Evolutionary conservation across 2,797 vertebrate genomes (phyloP).

Genomic region (Sphenopsis melanotis): DNA sequence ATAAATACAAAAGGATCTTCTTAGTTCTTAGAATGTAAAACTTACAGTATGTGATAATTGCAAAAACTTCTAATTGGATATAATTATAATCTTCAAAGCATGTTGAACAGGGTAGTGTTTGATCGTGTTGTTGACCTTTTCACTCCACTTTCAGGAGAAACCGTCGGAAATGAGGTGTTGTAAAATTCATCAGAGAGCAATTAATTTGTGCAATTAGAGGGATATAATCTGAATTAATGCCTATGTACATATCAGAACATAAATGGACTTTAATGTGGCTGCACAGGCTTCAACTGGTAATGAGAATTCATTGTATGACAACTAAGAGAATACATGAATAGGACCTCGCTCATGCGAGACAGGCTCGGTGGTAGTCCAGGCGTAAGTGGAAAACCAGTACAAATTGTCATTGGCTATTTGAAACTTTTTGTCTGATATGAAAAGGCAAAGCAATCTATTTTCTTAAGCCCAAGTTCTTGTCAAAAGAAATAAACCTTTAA

Average conservation of each 20-base stretch:
- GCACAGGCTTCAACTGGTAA: not conserved
- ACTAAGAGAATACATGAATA: not conserved
- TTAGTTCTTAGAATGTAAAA: slow-evolving; percentile 60
- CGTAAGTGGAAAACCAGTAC: not conserved
- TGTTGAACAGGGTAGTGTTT: slow-evolving; percentile 56
- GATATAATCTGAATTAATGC: slow-evolving; percentile 55
- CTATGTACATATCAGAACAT: slow-evolving; percentile 15
- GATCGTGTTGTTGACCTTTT: slow-evolving; percentile 69
- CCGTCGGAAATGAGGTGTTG: slow-evolving; percentile 57
- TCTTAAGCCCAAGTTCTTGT: not conserved
- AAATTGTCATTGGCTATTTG: not conserved
- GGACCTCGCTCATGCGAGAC: not conserved
- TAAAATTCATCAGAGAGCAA: slow-evolving; percentile 68
- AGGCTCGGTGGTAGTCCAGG: not conserved
- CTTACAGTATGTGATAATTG: slow-evolving; percentile 59
- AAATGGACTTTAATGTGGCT: slow-evolving; percentile 39
- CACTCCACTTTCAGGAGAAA: slow-evolving; percentile 34
- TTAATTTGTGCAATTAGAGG: slow-evolving; percentile 68
- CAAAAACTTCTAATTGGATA: slow-evolving; percentile 65
- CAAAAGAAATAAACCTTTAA: not conserved
- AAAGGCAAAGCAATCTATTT: slow-evolving; percentile 15
- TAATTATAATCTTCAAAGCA: slow-evolving; percentile 72
- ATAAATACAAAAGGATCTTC: slow-evolving; percentile 46
- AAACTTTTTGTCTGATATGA: not conserved
- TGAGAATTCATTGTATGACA: not conserved